A percentile compares a stretch with the other conserved stretches of the same genome.
Conservation (phyloP, 2,797 vertebrate genomes). For the Sciaenops ocellatus region DNA sequence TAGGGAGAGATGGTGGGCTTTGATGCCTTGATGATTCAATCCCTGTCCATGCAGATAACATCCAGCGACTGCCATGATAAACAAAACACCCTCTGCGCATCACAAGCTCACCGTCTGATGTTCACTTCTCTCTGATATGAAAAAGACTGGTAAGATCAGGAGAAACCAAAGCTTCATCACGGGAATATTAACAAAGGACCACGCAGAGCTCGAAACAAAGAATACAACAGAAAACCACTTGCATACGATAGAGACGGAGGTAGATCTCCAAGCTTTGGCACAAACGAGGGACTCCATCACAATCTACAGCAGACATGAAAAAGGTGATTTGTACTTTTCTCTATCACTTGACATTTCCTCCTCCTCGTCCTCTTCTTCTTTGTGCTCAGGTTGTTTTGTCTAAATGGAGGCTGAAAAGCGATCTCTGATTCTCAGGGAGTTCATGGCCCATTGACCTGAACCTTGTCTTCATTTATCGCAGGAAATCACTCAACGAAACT, state of each 20-base stretch:
- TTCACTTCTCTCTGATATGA: conserved; percentile 35
- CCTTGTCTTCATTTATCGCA: conserved; percentile 47
- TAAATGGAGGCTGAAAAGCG: conserved; percentile 33
- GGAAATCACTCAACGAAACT: conserved; percentile 24
- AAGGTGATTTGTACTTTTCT: conserved; percentile 22
- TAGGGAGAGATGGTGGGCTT: conserved; percentile 53
- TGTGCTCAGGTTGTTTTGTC: conserved; percentile 12
- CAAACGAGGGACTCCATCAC: not conserved
- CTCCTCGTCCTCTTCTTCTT: conserved; percentile 24
- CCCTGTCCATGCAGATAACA: conserved; percentile 61
- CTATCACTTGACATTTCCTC: conserved; percentile 34
- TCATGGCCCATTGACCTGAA: conserved; percentile 41
- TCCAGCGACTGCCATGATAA: conserved; percentile 42
- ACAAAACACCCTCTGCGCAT: conserved; percentile 48
- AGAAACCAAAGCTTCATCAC: conserved; percentile 11
- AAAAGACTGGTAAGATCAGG: conserved; percentile 13
- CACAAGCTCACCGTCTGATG: conserved; percentile 34
- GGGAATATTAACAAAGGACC: conserved; percentile 23
- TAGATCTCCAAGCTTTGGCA: not conserved
- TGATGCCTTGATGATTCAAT: conserved; percentile 60
- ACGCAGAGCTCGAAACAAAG: not conserved
- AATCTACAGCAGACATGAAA: conserved; percentile 9
- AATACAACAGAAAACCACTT: not conserved
- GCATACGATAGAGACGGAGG: not conserved
- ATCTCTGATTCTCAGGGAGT: conserved; percentile 45